Conservation (phyloP, 2,113 vertebrate species). For the Archocentrus centrarchus region DNA sequence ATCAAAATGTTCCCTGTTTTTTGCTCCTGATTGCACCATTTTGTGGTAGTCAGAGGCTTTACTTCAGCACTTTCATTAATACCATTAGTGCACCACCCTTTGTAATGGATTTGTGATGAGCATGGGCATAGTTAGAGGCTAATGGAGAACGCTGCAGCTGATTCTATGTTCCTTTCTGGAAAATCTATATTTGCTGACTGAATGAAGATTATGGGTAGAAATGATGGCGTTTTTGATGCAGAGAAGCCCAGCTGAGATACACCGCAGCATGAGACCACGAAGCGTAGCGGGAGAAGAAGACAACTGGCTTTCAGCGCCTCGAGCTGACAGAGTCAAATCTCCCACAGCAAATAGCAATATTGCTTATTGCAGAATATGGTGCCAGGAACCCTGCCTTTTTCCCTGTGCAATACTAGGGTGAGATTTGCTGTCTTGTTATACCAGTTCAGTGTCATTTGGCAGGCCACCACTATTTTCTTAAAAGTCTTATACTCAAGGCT, state of each 20-base stretch:
- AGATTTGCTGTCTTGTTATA: slow-evolving; percentile 15
- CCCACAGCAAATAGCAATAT: slow-evolving; percentile 41
- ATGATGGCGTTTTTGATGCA: slow-evolving; percentile 58
- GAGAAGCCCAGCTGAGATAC: slow-evolving; percentile 39
- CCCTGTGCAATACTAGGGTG: slow-evolving; percentile 2
- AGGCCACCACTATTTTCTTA: background rate
- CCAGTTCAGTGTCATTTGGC: slow-evolving; percentile 39
- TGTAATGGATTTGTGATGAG: slow-evolving; percentile 31
- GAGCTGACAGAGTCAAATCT: slow-evolving; percentile 48
- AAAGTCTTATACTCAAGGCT: no score
- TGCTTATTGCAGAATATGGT: slow-evolving; percentile 43
- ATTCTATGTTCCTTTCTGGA: slow-evolving; percentile 39
- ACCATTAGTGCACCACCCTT: slow-evolving; percentile 2
- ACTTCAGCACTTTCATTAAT: slow-evolving; percentile 13
- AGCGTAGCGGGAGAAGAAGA: slow-evolving; percentile 27
- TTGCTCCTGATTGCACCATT: background rate
- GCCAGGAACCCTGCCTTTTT: slow-evolving; percentile 24
- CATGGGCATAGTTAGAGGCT: background rate
- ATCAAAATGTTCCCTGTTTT: background rate
- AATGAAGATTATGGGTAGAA: slow-evolving; percentile 54
- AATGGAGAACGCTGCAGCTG: slow-evolving; percentile 42
- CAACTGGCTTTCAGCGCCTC: slow-evolving; percentile 27
- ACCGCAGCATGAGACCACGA: slow-evolving; percentile 35
- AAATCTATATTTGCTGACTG: slow-evolving; percentile 39
- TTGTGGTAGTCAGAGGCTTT: slow-evolving; percentile 11